phyloP scores from a whole-genome alignment of 2,113 vertebrate species.

The Arvicanthis niloticus region DNA sequence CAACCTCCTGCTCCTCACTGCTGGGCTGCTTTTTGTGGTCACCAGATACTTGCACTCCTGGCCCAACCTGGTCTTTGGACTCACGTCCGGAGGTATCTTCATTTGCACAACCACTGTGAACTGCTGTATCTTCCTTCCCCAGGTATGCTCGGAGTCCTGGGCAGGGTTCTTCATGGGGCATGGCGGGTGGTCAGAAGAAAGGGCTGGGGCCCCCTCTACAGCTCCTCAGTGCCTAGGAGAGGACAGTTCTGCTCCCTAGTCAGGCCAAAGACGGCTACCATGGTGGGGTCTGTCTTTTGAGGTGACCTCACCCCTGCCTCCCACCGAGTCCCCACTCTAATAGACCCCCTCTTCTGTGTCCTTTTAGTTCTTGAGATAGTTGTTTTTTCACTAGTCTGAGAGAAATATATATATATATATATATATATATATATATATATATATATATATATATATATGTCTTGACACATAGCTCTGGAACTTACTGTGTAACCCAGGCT shows the following conservation, averaged over 20 bases:
- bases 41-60: slow-evolving; percentile 92
- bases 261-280: background rate
- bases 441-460: too few relatives aligned
- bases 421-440: too few relatives aligned
- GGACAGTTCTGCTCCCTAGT: background rate
- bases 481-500: background rate
- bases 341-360: background rate
- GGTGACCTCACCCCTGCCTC: background rate
- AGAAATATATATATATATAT: too few relatives aligned
- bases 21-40: slow-evolving; percentile 88
- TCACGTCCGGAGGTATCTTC: slow-evolving; percentile 95
- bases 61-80: slow-evolving; percentile 94
- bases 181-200: background rate
- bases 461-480: background rate
- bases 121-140: slow-evolving; percentile 97
- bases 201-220: background rate
- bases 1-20: slow-evolving; percentile 90
- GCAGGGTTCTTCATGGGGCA: background rate
- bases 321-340: background rate
- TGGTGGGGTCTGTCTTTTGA: background rate
- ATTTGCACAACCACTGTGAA: slow-evolving; percentile 94
- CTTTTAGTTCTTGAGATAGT: background rate
- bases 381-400: background rate
- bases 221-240: background rate
- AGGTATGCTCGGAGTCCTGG: slow-evolving; percentile 80